phyloP scores from a whole-genome alignment of 1,140 invertebrate genomes.

The Mesaphorura yosii region DNA sequence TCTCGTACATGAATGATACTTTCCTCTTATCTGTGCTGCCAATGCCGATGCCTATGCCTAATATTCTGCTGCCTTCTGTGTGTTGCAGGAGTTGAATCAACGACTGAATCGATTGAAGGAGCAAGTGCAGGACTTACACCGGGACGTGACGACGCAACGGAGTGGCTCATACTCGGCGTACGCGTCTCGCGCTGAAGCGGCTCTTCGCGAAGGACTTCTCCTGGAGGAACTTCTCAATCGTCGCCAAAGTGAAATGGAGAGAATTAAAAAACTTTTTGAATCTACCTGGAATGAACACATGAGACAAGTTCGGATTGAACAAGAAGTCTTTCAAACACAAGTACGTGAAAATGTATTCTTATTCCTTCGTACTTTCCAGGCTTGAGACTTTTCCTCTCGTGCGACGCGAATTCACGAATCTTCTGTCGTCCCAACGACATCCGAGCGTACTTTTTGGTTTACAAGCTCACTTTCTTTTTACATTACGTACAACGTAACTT shows the following conservation, averaged over 20 bases:
- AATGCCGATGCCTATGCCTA: not conserved
- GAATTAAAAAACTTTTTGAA: conserved; percentile 39
- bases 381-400: too few relatives aligned
- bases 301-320: conserved; percentile 53
- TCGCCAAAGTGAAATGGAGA: conserved; percentile 51
- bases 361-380: not conserved
- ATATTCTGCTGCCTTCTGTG: not conserved
- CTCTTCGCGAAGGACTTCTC: conserved; percentile 43
- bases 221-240: conserved; percentile 51
- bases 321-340: conserved; percentile 54
- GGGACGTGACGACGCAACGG: conserved; percentile 39
- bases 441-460: too few relatives aligned
- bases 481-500: too few relatives aligned
- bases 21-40: not conserved
- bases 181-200: conserved; percentile 24
- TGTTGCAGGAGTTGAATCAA: conserved; percentile 46
- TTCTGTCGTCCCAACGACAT: too few relatives aligned
- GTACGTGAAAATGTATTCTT: conserved; percentile 33
- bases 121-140: conserved; percentile 49
- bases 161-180: conserved; percentile 24
- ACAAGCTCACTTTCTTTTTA: too few relatives aligned
- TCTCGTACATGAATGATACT: too few relatives aligned
- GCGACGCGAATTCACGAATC: too few relatives aligned
- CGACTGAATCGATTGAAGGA: conserved; percentile 52
- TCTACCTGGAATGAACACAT: conserved; percentile 52